Percentiles rank a stretch among this genome's conserved stretches.
phyloP scores from a whole-genome alignment of 2,888 invertebrate species.

The Gonocerus acuteangulatus region DNA sequence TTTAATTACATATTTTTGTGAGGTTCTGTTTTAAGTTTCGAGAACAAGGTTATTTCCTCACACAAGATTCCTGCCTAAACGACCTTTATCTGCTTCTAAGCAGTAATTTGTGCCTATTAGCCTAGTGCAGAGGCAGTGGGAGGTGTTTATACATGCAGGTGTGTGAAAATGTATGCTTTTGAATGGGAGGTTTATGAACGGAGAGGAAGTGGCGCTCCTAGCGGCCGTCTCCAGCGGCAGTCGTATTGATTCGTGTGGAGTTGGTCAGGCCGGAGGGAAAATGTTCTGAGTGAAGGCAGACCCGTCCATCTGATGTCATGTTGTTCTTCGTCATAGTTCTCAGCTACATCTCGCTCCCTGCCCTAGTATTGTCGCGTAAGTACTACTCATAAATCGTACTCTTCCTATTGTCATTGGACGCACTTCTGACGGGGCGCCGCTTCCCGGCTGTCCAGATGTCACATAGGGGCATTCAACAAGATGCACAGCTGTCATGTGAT shows the following conservation, averaged over 20 bases:
- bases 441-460: neutral
- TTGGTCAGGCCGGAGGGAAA: conserved; percentile 16
- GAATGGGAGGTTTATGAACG: conserved; percentile 5
- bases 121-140: too few species aligned
- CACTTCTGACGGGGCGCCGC: neutral
- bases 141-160: neutral
- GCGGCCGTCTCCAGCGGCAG: neutral
- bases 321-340: too few species aligned
- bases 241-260: conserved; percentile 17
- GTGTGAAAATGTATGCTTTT: neutral
- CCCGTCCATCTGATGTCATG: too few species aligned
- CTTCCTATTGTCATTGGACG: neutral
- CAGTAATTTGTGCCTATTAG: too few species aligned
- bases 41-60: too few species aligned
- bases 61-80: too few species aligned
- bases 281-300: conserved; percentile 7
- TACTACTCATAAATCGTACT: neutral
- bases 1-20: too few species aligned
- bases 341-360: neutral
- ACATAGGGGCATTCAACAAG: too few species aligned
- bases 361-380: conserved; percentile 2
- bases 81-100: too few species aligned
- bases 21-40: too few species aligned
- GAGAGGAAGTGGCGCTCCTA: conserved; percentile 3
- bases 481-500: too few species aligned